phyloP scores from a whole-genome alignment of 2,113 vertebrate species.

The Meles meles region DNA sequence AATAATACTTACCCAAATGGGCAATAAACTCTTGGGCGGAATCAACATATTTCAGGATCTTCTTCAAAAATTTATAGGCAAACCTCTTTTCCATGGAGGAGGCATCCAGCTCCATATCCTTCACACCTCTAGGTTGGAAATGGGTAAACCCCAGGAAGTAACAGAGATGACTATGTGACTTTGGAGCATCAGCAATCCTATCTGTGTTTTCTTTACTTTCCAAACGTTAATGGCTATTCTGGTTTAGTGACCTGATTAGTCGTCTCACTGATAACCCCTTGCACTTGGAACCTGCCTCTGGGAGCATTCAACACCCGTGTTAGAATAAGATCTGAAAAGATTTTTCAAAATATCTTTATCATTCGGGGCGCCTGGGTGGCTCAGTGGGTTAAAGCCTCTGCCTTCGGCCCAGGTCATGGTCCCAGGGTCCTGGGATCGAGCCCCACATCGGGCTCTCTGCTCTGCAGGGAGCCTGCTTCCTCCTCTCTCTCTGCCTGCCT shows the following conservation, averaged over 20 bases:
- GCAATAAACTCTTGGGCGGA: conserved; percentile 97
- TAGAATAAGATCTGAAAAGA: background rate
- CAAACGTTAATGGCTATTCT: background rate
- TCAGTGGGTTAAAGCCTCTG: too few relatives aligned
- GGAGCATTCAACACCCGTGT: background rate
- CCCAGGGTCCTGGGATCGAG: too few relatives aligned
- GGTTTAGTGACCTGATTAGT: background rate
- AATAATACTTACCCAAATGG: conserved; percentile 89
- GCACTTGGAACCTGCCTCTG: background rate
- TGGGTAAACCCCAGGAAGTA: background rate
- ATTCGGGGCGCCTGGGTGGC: too few relatives aligned
- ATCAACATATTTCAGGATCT: conserved; percentile 97
- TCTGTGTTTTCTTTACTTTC: background rate
- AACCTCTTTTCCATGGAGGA: conserved; percentile 99
- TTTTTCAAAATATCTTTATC: background rate
- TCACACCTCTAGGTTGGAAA: conserved; percentile 86
- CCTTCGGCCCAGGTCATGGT: too few relatives aligned
- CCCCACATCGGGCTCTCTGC: too few relatives aligned
- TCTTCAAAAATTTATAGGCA: conserved; percentile 97
- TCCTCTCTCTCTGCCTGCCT: too few relatives aligned
- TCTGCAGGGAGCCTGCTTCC: too few relatives aligned
- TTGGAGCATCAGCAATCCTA: background rate
- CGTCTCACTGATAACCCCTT: background rate
- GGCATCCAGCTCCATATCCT: conserved; percentile 93
- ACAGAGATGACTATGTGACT: background rate